A percentile compares a stretch with the other conserved stretches of the same genome.
Evolutionary conservation across 2,113 vertebrate species (phyloP).

Genomic region (Poeciliopsis turrubarensis): DNA sequence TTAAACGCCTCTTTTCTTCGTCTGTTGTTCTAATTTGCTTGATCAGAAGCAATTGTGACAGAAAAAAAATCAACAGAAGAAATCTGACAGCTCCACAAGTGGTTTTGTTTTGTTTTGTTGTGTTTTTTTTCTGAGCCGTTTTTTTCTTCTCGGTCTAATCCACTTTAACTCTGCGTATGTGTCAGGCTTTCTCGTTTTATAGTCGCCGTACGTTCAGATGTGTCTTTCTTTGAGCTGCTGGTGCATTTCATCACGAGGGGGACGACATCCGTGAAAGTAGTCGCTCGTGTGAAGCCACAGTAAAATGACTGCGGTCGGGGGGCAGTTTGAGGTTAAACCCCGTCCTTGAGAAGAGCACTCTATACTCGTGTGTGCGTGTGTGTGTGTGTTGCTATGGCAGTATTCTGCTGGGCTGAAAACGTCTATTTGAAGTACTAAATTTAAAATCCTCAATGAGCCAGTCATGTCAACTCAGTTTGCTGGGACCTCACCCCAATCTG

Average conservation of each 20-base stretch:
- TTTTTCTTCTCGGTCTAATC: background rate
- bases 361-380: background rate
- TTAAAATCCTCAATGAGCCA: background rate
- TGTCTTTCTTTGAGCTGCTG: constrained; percentile 5
- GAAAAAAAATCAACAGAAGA: too few relatives aligned
- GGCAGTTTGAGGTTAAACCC: background rate
- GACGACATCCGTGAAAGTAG: constrained; percentile 2
- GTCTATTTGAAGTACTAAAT: background rate
- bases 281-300: background rate
- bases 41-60: too few relatives aligned
- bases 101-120: too few relatives aligned
- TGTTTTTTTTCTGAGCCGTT: background rate
- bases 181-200: background rate
- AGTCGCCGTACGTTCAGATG: background rate
- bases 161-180: background rate
- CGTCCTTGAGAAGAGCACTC: background rate
- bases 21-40: too few relatives aligned
- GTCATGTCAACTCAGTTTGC: background rate
- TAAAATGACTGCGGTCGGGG: background rate
- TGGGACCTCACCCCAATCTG: constrained; percentile 10
- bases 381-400: background rate
- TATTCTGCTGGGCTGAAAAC: background rate
- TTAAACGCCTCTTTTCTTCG: too few relatives aligned
- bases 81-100: background rate
- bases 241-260: constrained; percentile 1